Evolutionary conservation across 1,140 invertebrate species (phyloP), one percentile per base, ranked within the genome.

Genomic region (Tribolium madens): DNA sequence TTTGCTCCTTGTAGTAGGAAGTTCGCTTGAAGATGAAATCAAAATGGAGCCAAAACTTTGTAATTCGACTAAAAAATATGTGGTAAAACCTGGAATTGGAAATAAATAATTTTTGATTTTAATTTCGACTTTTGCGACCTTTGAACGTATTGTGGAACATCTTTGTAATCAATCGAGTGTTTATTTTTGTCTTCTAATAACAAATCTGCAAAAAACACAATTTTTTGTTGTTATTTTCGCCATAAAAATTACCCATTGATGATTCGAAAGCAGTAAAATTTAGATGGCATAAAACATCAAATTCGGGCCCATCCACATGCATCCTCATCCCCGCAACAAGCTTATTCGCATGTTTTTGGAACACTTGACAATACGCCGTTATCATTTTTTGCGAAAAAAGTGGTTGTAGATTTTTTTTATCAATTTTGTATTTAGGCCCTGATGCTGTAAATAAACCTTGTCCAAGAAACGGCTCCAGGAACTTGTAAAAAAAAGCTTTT

Each of bases 341-440:
- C 26, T 71, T 75, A 36, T 72, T 13, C 0, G 76, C 76, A 60
- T 79, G 78, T 53, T 75, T 79, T 69, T 79, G 76, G 42, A 78
- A 79, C 1, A 79, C 10, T 21, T 7, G 10, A 14, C 75, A 52
- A 42, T 77, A 64, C 5, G 68, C 48, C 9, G 73, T 73, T 14
- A 79, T 13, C 7, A 75, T n/a, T 71, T 50, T 77, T 6, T 36
- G 68, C 17, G 74, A 72, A 57, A 79, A 79, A n/a, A 79, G 21
- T 2, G 70, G 76, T 33, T 79, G 78, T 2, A 79, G 50, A 1
- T 78, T 68, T 36, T 53, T 75, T 53, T 71, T 36, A n/a, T 79
- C 50, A 12, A 13, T 50, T 42, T 78, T 79, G 50, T 79, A 76
- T 17, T 64, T 69, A 0, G 13, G 3, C 3, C 78, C 78, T 79